Conservation (phyloP, 2,797 vertebrate genomes). For the Tragelaphus eurycerus region DNA sequence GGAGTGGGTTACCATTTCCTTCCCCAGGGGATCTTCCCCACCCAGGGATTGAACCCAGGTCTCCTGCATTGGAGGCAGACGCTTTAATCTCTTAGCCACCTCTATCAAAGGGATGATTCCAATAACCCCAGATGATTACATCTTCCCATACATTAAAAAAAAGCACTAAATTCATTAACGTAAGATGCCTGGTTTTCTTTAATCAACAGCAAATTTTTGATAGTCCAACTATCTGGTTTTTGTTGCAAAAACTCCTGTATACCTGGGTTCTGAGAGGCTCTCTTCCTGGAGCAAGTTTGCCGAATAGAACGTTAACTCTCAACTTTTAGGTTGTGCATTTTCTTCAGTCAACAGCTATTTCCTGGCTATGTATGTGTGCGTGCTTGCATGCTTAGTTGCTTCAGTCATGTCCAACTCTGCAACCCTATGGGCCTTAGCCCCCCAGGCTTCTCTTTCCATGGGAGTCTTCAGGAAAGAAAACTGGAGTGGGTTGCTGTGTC, state of each 20-base stretch:
- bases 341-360: background rate
- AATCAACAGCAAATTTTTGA: background rate
- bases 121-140: background rate
- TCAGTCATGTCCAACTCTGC: background rate
- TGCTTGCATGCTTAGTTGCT: background rate
- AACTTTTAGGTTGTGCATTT: background rate
- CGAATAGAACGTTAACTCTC: background rate
- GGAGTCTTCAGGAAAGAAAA: background rate
- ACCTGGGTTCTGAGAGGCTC: background rate
- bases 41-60: too few species aligned
- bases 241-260: background rate
- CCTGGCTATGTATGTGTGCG: background rate
- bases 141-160: background rate
- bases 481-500: background rate
- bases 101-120: background rate
- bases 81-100: too few species aligned
- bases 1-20: too few species aligned
- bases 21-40: too few species aligned
- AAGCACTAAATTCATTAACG: background rate
- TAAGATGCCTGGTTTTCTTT: background rate
- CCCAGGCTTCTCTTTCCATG: background rate
- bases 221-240: background rate
- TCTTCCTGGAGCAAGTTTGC: background rate
- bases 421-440: background rate
- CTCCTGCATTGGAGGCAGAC: too few species aligned